Evolutionary conservation across 2,797 vertebrate genomes (phyloP), one percentile per base, ranked within the genome.

Genomic region (Tapera naevia): DNA sequence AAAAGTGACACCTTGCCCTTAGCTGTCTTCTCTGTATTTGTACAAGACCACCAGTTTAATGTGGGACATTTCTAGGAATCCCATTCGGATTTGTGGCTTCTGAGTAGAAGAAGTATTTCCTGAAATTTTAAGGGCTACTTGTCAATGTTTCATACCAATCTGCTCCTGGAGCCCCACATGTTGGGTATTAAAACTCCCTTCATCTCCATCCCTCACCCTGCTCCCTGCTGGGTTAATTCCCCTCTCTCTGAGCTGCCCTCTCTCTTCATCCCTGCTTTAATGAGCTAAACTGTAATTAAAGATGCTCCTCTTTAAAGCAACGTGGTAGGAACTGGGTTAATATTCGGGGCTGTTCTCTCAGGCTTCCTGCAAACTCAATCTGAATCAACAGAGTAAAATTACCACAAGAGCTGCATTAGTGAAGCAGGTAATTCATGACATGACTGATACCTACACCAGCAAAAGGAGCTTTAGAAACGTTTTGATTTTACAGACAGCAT

Each of bases 251-350:
- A 86, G 87, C 80, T 78, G 72, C 66, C 85, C 75, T 57, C 64
- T 89, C 69, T 91, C 94, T 94, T 96, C 89, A 91, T 78, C 75
- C 82, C 41, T 14, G 53, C 32, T 72, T 80, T 91, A 92, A 89
- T 75, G 82, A 94, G 87, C 89, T 32, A 7, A 11, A 2, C 14
- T 2, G 3, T 25, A 30, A 46, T 65, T 93, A 95, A 86, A 4
- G 17, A 91, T 75, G 82, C 76, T 89, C 32, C 69, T 80, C 58
- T 86, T 87, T 28, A 71, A 83, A 78, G 57, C n/a, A 67, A 12
- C 28, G 9, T 27, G 60, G 41, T 35, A 74, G 45, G 35, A 71
- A 35, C 37, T 5, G 5, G 46, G 75, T 79, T 86, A 57, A 91
- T 81, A 85, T 69, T 57, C 2, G 1, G 48, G 75, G 48, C 66